phyloP scores from a whole-genome alignment of 1,140 invertebrate genomes.

The Adoxophyes honmai region DNA sequence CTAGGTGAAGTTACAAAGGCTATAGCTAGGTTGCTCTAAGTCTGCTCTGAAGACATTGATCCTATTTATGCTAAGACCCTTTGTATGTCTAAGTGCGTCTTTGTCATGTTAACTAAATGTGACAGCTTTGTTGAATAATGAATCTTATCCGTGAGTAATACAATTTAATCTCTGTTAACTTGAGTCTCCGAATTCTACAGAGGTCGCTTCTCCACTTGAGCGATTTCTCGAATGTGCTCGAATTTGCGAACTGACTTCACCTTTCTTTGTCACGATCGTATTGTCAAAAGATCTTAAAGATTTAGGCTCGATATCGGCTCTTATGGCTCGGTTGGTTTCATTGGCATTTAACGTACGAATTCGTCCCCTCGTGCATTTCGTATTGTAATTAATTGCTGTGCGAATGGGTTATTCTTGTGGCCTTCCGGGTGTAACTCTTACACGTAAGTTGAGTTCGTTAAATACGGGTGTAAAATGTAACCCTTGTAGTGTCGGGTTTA shows the following conservation, averaged over 20 bases:
- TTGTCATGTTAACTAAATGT: constrained; percentile 13
- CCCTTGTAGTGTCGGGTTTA: no score
- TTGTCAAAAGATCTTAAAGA: constrained; percentile 13
- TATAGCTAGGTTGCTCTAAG: background rate
- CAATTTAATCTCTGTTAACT: constrained; percentile 12
- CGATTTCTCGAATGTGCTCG: constrained; percentile 5
- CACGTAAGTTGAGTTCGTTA: no score
- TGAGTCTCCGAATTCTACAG: background rate
- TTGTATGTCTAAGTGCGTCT: constrained; percentile 10
- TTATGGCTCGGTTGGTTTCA: constrained; percentile 3
- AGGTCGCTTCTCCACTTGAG: constrained; percentile 7
- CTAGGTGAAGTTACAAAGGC: constrained; percentile 3
- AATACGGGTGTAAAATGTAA: no score
- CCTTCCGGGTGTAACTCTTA: no score
- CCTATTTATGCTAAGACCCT: constrained; percentile 12
- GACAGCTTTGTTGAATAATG: constrained; percentile 6
- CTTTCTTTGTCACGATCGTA: constrained; percentile 13
- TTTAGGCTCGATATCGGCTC: background rate
- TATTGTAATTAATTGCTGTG: no score
- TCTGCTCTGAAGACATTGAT: constrained; percentile 8
- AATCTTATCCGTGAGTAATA: constrained; percentile 8
- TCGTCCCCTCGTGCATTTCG: background rate
- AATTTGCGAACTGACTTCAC: constrained; percentile 3
- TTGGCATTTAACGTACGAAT: constrained; percentile 1
- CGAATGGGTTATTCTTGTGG: no score